Conservation (phyloP, 2,888 invertebrate species). For the Apamea anceps region DNA sequence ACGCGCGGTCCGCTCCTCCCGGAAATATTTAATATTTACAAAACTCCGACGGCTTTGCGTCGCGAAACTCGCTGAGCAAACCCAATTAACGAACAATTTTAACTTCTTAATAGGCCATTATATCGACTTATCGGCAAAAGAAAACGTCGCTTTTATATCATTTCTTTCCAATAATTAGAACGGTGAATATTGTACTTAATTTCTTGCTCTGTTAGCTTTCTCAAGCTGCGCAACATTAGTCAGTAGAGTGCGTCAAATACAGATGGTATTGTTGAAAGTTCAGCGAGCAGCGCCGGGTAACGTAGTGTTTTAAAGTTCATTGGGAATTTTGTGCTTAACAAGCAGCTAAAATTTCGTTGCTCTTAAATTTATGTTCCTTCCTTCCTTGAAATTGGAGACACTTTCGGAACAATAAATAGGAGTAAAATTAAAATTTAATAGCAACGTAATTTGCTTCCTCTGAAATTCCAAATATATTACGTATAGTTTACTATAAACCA, state of each 20-base stretch:
- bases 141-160: conserved; percentile 68
- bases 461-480: background rate
- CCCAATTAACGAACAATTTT: conserved; percentile 76
- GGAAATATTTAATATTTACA: conserved; percentile 74
- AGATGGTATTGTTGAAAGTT: conserved; percentile 59
- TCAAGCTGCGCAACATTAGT: conserved; percentile 41
- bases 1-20: conserved; percentile 45
- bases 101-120: conserved; percentile 79
- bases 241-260: conserved; percentile 48
- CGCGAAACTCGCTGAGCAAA: conserved; percentile 69
- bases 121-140: conserved; percentile 73
- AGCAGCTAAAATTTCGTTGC: conserved; percentile 45
- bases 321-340: conserved; percentile 41
- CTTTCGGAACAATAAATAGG: conserved; percentile 36
- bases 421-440: conserved; percentile 18
- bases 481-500: conserved; percentile 22
- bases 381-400: conserved; percentile 41
- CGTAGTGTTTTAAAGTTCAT: conserved; percentile 52
- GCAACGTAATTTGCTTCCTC: background rate
- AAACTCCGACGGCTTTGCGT: conserved; percentile 65
- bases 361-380: conserved; percentile 50
- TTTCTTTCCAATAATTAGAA: conserved; percentile 52
- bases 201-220: conserved; percentile 38
- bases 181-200: conserved; percentile 41
- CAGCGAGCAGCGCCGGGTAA: conserved; percentile 24